Conservation (phyloP, 2,888 invertebrate species). For the Zeuzera pyrina region DNA sequence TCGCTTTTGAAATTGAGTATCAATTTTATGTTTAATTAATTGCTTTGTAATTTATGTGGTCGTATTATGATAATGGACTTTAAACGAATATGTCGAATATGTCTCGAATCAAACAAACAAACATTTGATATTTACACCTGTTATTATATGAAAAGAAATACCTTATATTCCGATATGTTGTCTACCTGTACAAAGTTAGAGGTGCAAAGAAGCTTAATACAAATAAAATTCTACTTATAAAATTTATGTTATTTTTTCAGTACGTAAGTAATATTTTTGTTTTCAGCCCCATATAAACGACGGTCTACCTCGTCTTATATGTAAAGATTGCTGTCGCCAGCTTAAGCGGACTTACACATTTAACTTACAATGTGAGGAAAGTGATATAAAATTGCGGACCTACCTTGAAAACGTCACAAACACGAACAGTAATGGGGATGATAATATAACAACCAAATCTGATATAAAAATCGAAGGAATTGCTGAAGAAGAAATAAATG, state of each 20-base stretch:
- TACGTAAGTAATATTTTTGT: slow-evolving; percentile 11
- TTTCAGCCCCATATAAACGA: slow-evolving; percentile 44
- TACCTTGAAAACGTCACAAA: slow-evolving; percentile 26
- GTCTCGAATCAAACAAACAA: slow-evolving; percentile 39
- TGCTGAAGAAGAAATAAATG: slow-evolving; percentile 5
- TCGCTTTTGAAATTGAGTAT: too few species aligned
- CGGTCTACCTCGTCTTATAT: slow-evolving; percentile 48
- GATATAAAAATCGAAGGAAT: slow-evolving; percentile 5
- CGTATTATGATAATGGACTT: slow-evolving; percentile 43
- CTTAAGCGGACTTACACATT: slow-evolving; percentile 49
- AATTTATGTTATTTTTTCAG: slow-evolving; percentile 4
- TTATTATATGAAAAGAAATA: slow-evolving; percentile 44
- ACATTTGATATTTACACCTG: slow-evolving; percentile 49
- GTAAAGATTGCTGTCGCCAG: slow-evolving; percentile 50
- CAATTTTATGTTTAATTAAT: too few species aligned
- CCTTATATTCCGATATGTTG: slow-evolving; percentile 49
- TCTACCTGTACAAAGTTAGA: slow-evolving; percentile 47
- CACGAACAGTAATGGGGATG: not conserved
- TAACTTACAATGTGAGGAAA: slow-evolving; percentile 45
- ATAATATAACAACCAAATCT: slow-evolving; percentile 3
- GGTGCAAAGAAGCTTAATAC: slow-evolving; percentile 23
- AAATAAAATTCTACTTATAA: not conserved
- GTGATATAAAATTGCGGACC: slow-evolving; percentile 36
- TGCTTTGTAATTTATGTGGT: too few species aligned
- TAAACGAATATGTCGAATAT: slow-evolving; percentile 49